Evolutionary conservation across 2,113 vertebrate species (phyloP), one percentile per base, ranked within the genome.

Genomic region (Ceuthmochares aereus): DNA sequence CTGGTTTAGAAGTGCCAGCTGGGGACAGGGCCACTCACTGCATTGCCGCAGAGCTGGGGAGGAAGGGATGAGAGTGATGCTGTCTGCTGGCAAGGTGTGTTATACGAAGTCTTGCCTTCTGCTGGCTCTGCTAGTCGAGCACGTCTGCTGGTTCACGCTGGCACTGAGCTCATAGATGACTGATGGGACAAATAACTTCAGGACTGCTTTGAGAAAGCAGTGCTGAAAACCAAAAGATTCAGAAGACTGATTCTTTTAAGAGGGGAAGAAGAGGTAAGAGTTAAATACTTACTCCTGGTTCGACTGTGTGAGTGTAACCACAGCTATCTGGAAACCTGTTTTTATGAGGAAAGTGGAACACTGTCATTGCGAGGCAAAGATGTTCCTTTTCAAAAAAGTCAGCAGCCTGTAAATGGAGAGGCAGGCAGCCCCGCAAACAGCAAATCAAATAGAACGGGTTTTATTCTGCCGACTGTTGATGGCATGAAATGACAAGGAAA

Each of bases 401-500:
- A 47, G 37, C 62, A 66, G 63, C 45, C 74, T 91, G 60, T 34
- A 90, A 90, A 87, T 36, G 19, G 56, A 47, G 69, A 82, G 25
- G 32, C 49, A 78, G 58, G 72, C 43, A 85, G 37, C 29, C 62
- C 66, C 26, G 9, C 26, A 45, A 95, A 26, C 59, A 78, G 51
- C 74, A 88, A 87, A 86, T 89, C 45, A 43, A 94, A 84, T 26
- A 18, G 72, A 69, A 26, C 43, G 40, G 21, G 1, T 75, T 93
- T 80, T 84, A 59, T 87, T 83, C 51, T 91, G 62, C 77, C 63
- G 79, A 32, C 69, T 26, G 64, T 51, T 92, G 66, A 80, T 94
- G 81, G 63, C 55, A 79, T 37, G 84, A 93, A 94, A 84, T 79
- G 93, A 72, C 27, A 84, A 80, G 70, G 37, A 78, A 81, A 90